A percentile compares a stretch with the other conserved stretches of the same genome.
Evolutionary conservation across 2,888 invertebrate species (phyloP).

Genomic region (Nysson spinosus): DNA sequence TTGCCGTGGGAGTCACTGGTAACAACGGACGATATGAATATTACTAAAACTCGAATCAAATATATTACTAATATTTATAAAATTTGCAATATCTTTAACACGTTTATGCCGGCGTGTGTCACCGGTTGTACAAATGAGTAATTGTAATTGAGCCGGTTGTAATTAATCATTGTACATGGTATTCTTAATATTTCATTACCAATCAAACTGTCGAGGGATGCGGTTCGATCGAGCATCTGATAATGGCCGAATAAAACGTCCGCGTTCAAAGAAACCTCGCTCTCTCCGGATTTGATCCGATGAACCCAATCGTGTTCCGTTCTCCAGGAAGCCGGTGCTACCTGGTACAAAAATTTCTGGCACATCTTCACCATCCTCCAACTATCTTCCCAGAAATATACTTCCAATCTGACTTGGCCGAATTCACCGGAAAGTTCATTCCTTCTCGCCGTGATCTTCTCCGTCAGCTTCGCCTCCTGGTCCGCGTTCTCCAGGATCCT

Average conservation of each 20-base stretch:
- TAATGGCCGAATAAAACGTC: conserved; percentile 56
- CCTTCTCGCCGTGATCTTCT: conserved; percentile 43
- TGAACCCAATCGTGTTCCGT: conserved; percentile 77
- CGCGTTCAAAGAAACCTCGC: conserved; percentile 13
- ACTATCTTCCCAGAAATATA: conserved; percentile 82
- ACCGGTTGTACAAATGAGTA: no score
- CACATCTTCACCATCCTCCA: conserved; percentile 83
- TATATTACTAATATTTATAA: no score
- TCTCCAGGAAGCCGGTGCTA: conserved; percentile 83
- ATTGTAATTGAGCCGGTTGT: no score
- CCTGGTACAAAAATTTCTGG: conserved; percentile 83
- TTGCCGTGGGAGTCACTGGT: no score
- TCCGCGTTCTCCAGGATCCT: conserved; percentile 79
- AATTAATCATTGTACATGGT: no score
- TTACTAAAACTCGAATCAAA: no score
- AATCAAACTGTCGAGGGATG: conserved; percentile 63
- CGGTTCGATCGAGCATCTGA: conserved; percentile 41
- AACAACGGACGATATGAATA: no score
- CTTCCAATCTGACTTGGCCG: conserved; percentile 71
- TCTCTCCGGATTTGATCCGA: conserved; percentile 44
- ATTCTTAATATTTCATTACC: conserved; percentile 56
- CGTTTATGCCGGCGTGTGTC: no score
- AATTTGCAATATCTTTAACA: no score
- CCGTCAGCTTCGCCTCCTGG: conserved; percentile 76
- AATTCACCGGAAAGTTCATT: conserved; percentile 63